phyloP scores from a whole-genome alignment of 2,797 vertebrate genomes.

The Semaprochilodus insignis region DNA sequence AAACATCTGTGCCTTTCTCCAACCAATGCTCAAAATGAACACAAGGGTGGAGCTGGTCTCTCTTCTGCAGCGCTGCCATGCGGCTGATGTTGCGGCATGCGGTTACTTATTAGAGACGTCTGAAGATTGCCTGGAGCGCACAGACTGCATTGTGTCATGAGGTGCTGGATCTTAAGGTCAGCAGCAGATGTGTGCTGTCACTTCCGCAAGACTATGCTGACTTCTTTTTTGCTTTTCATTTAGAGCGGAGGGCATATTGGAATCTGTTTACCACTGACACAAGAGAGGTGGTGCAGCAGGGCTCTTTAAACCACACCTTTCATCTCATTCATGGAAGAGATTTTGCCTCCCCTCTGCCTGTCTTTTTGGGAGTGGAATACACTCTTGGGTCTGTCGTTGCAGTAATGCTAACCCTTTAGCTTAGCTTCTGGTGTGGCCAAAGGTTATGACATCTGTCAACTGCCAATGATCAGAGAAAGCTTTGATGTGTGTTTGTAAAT shows the following conservation, averaged over 20 bases:
- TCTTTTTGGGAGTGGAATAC: slow-evolving; percentile 30
- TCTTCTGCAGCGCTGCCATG: slow-evolving; percentile 33
- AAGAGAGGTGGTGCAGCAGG: slow-evolving; percentile 23
- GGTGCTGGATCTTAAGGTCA: slow-evolving; percentile 41
- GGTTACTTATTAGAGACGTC: slow-evolving; percentile 44
- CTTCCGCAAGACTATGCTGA: slow-evolving; percentile 17
- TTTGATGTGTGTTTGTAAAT: slow-evolving; percentile 48
- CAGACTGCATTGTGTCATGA: slow-evolving; percentile 24
- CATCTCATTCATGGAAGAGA: slow-evolving; percentile 29
- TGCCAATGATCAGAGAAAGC: slow-evolving; percentile 13
- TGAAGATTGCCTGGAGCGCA: slow-evolving; percentile 36
- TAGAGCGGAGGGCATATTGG: slow-evolving; percentile 23
- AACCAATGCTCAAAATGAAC: slow-evolving; percentile 37
- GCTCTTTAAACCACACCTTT: slow-evolving; percentile 23
- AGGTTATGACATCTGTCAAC: slow-evolving; percentile 36
- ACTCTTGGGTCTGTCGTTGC: slow-evolving; percentile 24
- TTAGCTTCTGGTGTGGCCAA: slow-evolving; percentile 19
- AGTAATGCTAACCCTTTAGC: slow-evolving; percentile 19
- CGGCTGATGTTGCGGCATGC: slow-evolving; percentile 30
- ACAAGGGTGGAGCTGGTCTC: slow-evolving; percentile 19
- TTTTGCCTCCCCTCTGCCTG: slow-evolving; percentile 6
- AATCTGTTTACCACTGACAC: slow-evolving; percentile 39
- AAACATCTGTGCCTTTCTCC: slow-evolving; percentile 51
- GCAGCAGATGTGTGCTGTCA: slow-evolving; percentile 38
- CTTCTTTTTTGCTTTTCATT: slow-evolving; percentile 21